Evolutionary conservation across 92 coral and sea anemone species (phyloP).

Genomic region (Epizoanthus illoricatus): DNA sequence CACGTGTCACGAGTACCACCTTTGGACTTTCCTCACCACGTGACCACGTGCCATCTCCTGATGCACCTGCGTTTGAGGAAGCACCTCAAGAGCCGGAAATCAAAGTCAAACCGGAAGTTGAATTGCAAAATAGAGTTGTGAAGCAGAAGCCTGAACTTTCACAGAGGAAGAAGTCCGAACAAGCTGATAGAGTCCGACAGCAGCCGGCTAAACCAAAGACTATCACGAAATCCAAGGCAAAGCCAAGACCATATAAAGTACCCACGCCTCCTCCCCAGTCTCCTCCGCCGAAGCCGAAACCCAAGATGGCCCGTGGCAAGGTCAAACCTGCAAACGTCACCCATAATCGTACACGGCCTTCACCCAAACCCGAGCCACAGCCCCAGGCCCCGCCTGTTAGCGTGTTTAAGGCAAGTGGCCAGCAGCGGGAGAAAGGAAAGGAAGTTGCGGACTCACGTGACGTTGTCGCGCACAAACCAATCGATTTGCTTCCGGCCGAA

Average conservation of each 20-base stretch:
- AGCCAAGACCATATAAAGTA: neutral
- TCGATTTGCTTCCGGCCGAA: conserved; percentile 58
- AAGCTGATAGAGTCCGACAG: neutral
- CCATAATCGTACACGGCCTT: neutral
- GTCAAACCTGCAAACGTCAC: neutral
- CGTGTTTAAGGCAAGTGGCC: conserved; percentile 61
- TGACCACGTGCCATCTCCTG: neutral
- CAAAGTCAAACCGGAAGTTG: neutral
- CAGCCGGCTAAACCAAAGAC: neutral
- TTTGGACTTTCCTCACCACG: conserved; percentile 14
- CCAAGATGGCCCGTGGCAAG: conserved; percentile 11
- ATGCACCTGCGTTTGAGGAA: neutral
- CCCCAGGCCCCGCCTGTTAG: conserved; percentile 7
- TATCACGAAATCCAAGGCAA: neutral
- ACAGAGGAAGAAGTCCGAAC: neutral
- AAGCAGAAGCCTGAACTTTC: conserved; percentile 9
- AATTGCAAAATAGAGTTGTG: neutral
- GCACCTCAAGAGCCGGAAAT: neutral
- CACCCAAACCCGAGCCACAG: conserved; percentile 13
- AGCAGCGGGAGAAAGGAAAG: conserved; percentile 61
- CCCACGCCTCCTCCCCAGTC: neutral
- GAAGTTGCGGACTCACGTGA: conserved; percentile 42
- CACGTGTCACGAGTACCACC: conserved; percentile 33
- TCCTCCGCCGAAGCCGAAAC: conserved; percentile 5
- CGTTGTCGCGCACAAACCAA: conserved; percentile 37